These are phyloP conservation scores for Maccullochella peelii DNA, from an alignment of 2,113 vertebrate genomes.

Conservation along the genomic window DNA sequence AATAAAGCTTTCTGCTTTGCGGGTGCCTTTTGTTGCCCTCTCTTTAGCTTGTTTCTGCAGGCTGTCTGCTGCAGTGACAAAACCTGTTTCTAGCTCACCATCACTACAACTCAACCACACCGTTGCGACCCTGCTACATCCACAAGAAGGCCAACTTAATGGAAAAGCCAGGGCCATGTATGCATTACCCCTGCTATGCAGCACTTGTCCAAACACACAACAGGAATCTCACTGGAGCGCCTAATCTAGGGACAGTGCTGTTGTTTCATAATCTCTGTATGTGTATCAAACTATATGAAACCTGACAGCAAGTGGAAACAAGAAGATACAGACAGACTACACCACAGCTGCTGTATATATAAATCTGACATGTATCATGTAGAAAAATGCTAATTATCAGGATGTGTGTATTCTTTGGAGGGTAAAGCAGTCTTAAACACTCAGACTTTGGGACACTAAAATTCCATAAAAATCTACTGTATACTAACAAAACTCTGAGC, in stretches of 20 bases:
- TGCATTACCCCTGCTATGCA: not conserved
- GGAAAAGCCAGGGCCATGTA: not conserved
- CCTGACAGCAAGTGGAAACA: conserved; percentile 15
- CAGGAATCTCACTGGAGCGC: not conserved
- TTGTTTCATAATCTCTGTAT: not conserved
- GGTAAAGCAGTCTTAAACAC: not conserved
- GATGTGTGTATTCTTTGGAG: not conserved
- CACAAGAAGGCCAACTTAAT: not conserved
- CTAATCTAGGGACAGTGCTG: not conserved
- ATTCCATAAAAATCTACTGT: conserved; percentile 1
- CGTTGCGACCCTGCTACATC: not conserved
- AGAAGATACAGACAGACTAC: not conserved
- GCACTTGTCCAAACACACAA: not conserved
- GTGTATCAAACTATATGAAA: conserved; percentile 5
- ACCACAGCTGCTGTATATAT: not conserved
- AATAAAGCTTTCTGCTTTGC: conserved; percentile 61
- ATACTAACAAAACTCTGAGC: conserved; percentile 11
- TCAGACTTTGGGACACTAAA: conserved; percentile 12
- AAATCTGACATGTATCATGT: conserved; percentile 10
- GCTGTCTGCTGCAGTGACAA: conserved; percentile 25
- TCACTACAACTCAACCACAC: conserved; percentile 1
- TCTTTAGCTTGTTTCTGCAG: conserved; percentile 24
- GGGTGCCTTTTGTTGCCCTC: conserved; percentile 48
- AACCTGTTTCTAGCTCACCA: conserved; percentile 26
- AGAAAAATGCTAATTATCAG: not conserved